A percentile compares a stretch with the other conserved stretches of the same genome.
Evolutionary conservation across 1,140 invertebrate species (phyloP).

Genomic region (Spodoptera litura): DNA sequence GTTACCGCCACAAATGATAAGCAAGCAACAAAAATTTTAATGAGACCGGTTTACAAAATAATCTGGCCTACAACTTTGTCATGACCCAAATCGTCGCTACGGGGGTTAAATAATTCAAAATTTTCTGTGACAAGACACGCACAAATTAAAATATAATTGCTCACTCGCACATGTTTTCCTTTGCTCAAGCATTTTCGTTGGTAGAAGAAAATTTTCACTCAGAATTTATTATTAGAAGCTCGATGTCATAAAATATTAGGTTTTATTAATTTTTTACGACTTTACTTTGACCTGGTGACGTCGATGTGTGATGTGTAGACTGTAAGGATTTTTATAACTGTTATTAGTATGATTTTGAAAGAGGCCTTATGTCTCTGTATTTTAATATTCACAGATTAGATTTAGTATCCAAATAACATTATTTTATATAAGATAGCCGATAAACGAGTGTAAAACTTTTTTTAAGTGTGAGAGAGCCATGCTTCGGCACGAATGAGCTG

Average conservation of each 20-base stretch:
- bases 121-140: conserved; percentile 28
- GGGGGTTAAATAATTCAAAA: conserved; percentile 18
- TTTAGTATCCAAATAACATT: too few relatives aligned
- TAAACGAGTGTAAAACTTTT: too few relatives aligned
- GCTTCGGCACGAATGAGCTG: too few relatives aligned
- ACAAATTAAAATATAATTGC: conserved; percentile 44
- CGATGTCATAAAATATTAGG: conserved; percentile 13
- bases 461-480: too few relatives aligned
- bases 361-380: too few relatives aligned
- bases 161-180: conserved; percentile 35
- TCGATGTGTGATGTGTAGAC: too few relatives aligned
- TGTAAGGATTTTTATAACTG: too few relatives aligned
- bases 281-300: neutral
- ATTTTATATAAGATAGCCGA: too few relatives aligned
- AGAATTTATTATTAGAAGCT: neutral
- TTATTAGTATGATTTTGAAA: too few relatives aligned
- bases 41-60: conserved; percentile 13
- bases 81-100: neutral
- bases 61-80: conserved; percentile 5
- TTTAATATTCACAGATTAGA: too few relatives aligned
- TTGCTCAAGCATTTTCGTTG: neutral
- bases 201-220: conserved; percentile 7
- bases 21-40: conserved; percentile 18
- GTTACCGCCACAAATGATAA: conserved; percentile 7
- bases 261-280: conserved; percentile 8